These are phyloP conservation scores for Cyclophora punctaria DNA, from an alignment of 2,888 invertebrate genomes.

Conservation along the genomic window DNA sequence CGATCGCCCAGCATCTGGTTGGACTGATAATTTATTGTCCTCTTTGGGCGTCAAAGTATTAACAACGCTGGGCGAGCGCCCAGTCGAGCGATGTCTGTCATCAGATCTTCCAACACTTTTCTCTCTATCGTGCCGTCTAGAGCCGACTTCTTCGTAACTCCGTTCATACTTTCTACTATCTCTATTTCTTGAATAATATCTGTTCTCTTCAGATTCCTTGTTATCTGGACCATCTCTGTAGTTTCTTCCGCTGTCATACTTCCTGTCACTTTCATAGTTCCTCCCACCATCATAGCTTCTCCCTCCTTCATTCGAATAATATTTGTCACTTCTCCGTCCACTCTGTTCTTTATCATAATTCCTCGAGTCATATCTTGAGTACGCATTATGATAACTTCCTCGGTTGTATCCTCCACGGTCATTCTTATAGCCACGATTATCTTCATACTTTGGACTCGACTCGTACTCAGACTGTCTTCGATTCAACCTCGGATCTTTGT, in stretches of 20 bases:
- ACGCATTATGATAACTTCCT: conserved; percentile 25
- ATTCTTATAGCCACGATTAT: conserved; percentile 32
- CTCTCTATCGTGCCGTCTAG: conserved; percentile 29
- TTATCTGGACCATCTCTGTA: conserved; percentile 12
- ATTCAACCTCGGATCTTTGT: conserved; percentile 48
- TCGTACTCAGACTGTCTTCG: conserved; percentile 40
- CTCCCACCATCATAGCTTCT: background rate
- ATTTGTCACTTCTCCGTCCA: conserved; percentile 28
- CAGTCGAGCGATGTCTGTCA: conserved; percentile 2
- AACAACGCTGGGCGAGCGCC: conserved; percentile 24
- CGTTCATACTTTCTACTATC: conserved; percentile 26
- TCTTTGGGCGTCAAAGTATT: conserved; percentile 13
- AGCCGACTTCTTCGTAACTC: conserved; percentile 22
- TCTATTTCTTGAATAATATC: conserved; percentile 23
- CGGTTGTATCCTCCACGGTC: conserved; percentile 27
- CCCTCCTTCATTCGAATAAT: background rate
- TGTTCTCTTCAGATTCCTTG: conserved; percentile 18
- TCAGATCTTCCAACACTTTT: conserved; percentile 28
- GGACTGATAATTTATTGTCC: conserved; percentile 35
- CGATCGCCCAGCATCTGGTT: conserved; percentile 37
- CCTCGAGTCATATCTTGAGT: conserved; percentile 24
- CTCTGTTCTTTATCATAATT: conserved; percentile 33
- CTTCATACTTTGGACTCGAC: conserved; percentile 27
- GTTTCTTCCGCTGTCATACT: conserved; percentile 12
- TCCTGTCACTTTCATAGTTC: conserved; percentile 5